Evolutionary conservation across 92 coral and sea anemone species (phyloP), one percentile per base, ranked within the genome.

Genomic region (Epizoanthus rinbou): DNA sequence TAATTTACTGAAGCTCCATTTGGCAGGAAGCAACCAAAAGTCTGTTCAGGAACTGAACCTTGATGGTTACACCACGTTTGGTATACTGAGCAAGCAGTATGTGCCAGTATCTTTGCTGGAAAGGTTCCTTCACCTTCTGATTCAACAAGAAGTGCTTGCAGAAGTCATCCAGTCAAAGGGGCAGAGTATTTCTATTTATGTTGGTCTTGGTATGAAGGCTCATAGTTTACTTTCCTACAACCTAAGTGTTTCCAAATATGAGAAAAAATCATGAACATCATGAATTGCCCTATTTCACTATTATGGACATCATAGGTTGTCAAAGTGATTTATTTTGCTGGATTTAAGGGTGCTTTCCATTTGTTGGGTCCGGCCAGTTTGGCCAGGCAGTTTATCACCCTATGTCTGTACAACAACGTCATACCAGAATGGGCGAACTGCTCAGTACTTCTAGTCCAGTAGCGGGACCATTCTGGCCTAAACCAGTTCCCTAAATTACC

Each of bases 141-240:
- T 86, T 71, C 54, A 80, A 76, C 68, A 24, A 24, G 89, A 76
- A 31, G 76, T 81, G 74, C 57, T 86, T 71, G 86, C 85, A 66
- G 86, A 80, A 37, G 80, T 67, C 39, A 41, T 45, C n/a, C 53
- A 86, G 24, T 59, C 60, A 50, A 79, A 64, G 65, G 79, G 84
- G 13, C 4, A 45, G 18, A 62, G 57, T 24, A 56, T 81, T 25
- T 63, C 70, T 54, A 18, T 75, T 75, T 72, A 76, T 73, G 64
- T 80, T 52, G 81, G 74, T 25, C 81, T 86, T 39, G 91, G 91
- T 8, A 54, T 69, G 24, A 87, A 78, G 79, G 91, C 91, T 53
- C 87, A 87, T 83, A 69, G 84, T 31, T 83, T 87, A 43, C 72
- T 87, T 62, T 87, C 91, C 54, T 80, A 74, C 70, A 83, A 85